A percentile compares a stretch with the other conserved stretches of the same genome.
These are phyloP conservation scores for Caenorhabditis plicata DNA, from an alignment of 2,888 invertebrate genomes.

Conservation along the genomic window DNA sequence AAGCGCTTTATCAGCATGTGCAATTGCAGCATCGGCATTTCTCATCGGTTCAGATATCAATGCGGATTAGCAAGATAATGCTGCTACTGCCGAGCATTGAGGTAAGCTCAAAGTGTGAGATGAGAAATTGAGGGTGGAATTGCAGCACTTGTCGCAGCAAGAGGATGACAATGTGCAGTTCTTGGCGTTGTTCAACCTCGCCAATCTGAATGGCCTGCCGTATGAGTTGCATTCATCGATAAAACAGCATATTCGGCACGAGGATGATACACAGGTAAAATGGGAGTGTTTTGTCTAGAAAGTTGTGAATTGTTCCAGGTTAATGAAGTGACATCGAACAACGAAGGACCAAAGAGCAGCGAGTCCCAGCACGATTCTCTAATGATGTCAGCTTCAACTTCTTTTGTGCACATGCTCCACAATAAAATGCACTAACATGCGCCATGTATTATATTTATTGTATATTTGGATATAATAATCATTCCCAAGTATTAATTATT, in stretches of 20 bases:
- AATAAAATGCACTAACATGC: neutral
- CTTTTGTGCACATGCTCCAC: neutral
- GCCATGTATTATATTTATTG: neutral
- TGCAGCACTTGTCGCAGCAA: slow-evolving; percentile 55
- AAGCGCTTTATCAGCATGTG: slow-evolving; percentile 53
- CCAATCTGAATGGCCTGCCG: slow-evolving; percentile 52
- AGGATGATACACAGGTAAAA: slow-evolving; percentile 40
- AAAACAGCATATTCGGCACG: slow-evolving; percentile 37
- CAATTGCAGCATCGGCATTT: slow-evolving; percentile 42
- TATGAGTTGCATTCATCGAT: slow-evolving; percentile 53
- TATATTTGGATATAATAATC: too few species aligned
- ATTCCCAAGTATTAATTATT: too few species aligned
- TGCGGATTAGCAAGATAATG: slow-evolving; percentile 45
- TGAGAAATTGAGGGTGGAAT: neutral
- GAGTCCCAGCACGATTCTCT: too few species aligned
- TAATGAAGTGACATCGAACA: slow-evolving; percentile 44
- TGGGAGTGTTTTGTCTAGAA: neutral
- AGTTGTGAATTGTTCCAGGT: slow-evolving; percentile 26
- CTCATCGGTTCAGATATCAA: slow-evolving; percentile 37
- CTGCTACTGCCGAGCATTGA: slow-evolving; percentile 49
- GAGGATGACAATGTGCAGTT: slow-evolving; percentile 58
- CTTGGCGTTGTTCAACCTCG: slow-evolving; percentile 54
- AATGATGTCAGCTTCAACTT: too few species aligned
- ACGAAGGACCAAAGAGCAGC: slow-evolving; percentile 23
- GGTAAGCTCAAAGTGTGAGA: slow-evolving; percentile 17